Conservation (phyloP, 2,797 vertebrate genomes). For the Rhinella marina region DNA sequence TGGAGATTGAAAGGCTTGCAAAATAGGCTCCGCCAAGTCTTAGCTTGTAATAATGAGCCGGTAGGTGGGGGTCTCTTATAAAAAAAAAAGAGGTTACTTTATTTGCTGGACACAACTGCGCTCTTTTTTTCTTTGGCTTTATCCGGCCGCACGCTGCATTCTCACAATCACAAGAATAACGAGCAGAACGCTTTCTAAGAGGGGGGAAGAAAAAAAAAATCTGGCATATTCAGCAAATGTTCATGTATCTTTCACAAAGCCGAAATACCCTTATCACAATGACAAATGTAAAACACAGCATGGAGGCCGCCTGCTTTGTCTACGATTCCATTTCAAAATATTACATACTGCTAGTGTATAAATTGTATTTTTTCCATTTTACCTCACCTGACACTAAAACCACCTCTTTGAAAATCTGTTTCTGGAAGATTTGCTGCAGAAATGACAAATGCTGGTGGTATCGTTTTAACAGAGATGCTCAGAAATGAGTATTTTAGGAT, state of each 20-base stretch:
- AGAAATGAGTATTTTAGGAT: conserved; percentile 28
- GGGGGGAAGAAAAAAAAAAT: conserved; percentile 39
- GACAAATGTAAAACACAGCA: conserved; percentile 61
- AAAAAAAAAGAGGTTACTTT: conserved; percentile 22
- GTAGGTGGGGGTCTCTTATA: conserved; percentile 37
- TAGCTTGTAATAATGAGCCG: conserved; percentile 51
- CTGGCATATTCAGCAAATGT: conserved; percentile 52
- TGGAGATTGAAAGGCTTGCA: conserved; percentile 32
- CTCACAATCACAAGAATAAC: conserved; percentile 51
- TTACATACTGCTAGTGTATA: conserved; percentile 55
- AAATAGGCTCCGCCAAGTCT: conserved; percentile 48
- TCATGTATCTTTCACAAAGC: conserved; percentile 52
- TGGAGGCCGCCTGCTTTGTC: conserved; percentile 58
- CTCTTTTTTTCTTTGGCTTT: background rate
- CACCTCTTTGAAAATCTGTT: conserved; percentile 44
- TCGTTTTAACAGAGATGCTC: conserved; percentile 10
- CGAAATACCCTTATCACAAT: conserved; percentile 60
- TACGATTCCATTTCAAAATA: conserved; percentile 58
- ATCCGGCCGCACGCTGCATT: conserved; percentile 22
- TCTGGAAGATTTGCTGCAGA: conserved; percentile 44
- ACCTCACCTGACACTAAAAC: conserved; percentile 58
- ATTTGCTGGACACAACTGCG: conserved; percentile 29
- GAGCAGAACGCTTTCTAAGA: conserved; percentile 53
- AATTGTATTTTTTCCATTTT: conserved; percentile 58
- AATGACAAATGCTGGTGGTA: conserved; percentile 41